phyloP scores from a whole-genome alignment of 2,797 vertebrate species.

The Poecilia velifera region DNA sequence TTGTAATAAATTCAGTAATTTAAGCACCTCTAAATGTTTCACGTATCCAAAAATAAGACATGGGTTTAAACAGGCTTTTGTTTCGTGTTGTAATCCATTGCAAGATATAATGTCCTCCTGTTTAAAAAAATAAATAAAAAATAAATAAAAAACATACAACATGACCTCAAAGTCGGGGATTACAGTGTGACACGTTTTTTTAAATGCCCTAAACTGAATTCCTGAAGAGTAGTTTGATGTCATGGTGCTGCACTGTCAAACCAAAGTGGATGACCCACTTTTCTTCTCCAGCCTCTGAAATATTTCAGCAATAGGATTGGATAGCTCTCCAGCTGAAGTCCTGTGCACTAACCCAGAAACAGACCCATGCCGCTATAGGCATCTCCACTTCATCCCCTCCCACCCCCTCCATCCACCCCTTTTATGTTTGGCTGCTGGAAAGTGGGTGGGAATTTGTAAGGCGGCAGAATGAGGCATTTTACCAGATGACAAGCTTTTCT shows the following conservation, averaged over 20 bases:
- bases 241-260: conserved; percentile 74
- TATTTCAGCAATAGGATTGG: conserved; percentile 82
- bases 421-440: conserved; percentile 73
- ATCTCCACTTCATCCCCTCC: conserved; percentile 49
- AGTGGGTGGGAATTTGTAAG: conserved; percentile 74
- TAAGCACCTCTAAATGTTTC: conserved; percentile 34
- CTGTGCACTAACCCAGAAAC: conserved; percentile 82
- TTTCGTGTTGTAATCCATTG: conserved; percentile 16
- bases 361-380: conserved; percentile 75
- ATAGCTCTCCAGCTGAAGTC: conserved; percentile 78
- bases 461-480: conserved; percentile 72
- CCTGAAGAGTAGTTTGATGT: conserved; percentile 79
- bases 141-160: conserved; percentile 8
- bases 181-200: conserved; percentile 60
- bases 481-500: conserved; percentile 74
- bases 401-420: conserved; percentile 22
- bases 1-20: conserved; percentile 63
- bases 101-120: conserved; percentile 9
- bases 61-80: conserved; percentile 22
- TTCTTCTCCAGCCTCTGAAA: conserved; percentile 74
- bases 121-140: background rate
- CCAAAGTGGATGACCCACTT: conserved; percentile 81
- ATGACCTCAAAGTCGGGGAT: conserved; percentile 53
- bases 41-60: conserved; percentile 42
- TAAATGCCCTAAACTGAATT: conserved; percentile 75